These are phyloP conservation scores for Heteropelma amictum DNA, from an alignment of 2,888 invertebrate genomes.

Conservation along the genomic window DNA sequence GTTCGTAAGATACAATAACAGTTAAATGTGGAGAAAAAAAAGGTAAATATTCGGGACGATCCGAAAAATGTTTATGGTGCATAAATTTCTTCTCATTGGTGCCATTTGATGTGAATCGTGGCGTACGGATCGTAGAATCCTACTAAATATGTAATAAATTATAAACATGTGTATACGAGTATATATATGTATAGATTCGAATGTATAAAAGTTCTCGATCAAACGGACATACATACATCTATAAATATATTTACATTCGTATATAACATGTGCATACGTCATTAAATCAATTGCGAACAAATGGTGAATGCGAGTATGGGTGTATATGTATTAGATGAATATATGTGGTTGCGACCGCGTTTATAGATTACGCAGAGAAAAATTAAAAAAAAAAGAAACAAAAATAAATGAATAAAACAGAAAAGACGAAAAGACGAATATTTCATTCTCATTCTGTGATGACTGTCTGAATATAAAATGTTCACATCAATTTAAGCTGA, in stretches of 20 bases:
- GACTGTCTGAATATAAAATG: constrained; percentile 72
- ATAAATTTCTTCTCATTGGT: constrained; percentile 44
- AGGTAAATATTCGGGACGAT: constrained; percentile 49
- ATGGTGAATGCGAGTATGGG: constrained; percentile 37
- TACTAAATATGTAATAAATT: constrained; percentile 33
- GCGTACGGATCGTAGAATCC: constrained; percentile 40
- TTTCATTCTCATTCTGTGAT: constrained; percentile 77
- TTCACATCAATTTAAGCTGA: constrained; percentile 70
- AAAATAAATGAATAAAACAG: constrained; percentile 59
- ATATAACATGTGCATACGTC: constrained; percentile 56
- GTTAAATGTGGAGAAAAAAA: neutral
- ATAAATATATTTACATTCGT: constrained; percentile 53
- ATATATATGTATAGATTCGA: constrained; percentile 47
- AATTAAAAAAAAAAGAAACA: constrained; percentile 16
- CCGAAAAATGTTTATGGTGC: constrained; percentile 52
- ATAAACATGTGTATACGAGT: constrained; percentile 52
- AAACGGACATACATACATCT: constrained; percentile 46
- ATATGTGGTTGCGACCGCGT: constrained; percentile 63
- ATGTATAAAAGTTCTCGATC: constrained; percentile 5
- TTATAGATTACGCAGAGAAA: constrained; percentile 56
- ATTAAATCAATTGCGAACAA: constrained; percentile 62
- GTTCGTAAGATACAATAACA: neutral
- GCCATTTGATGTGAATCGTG: constrained; percentile 49
- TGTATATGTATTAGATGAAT: constrained; percentile 49
- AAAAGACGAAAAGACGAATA: constrained; percentile 57